A percentile compares a stretch with the other conserved stretches of the same genome.
Conservation (phyloP, 2,797 vertebrate genomes). For the Distichodus sexfasciatus region DNA sequence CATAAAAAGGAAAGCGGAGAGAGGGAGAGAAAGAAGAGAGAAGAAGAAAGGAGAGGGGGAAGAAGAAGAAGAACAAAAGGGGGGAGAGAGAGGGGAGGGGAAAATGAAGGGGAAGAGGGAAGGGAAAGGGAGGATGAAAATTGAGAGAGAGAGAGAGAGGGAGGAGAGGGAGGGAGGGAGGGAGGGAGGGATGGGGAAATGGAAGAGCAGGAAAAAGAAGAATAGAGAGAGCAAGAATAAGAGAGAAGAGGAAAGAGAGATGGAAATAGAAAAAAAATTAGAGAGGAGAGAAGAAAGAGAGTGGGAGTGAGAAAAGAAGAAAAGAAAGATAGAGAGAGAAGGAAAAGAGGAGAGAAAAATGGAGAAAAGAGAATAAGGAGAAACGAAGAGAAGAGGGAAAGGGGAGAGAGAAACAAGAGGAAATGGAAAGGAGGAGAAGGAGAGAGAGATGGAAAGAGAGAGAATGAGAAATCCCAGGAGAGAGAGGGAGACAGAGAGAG, state of each 20-base stretch:
- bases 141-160: background rate
- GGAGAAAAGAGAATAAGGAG: background rate
- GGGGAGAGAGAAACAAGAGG: background rate
- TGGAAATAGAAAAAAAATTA: too few relatives aligned
- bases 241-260: background rate
- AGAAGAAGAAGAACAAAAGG: background rate
- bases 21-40: background rate
- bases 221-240: background rate
- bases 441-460: background rate
- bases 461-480: background rate
- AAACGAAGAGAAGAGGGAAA: too few relatives aligned
- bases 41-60: background rate
- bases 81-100: background rate
- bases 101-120: background rate
- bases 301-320: too few relatives aligned
- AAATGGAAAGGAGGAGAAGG: too few relatives aligned
- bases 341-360: background rate
- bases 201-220: background rate
- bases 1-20: too few relatives aligned
- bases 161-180: background rate
- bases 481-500: background rate
- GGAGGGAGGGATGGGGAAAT: background rate
- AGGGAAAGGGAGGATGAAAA: background rate
- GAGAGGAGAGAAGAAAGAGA: too few relatives aligned
- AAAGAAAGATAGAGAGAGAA: background rate